phyloP scores from a whole-genome alignment of 2,797 vertebrate species.

The Aldrovandia affinis region DNA sequence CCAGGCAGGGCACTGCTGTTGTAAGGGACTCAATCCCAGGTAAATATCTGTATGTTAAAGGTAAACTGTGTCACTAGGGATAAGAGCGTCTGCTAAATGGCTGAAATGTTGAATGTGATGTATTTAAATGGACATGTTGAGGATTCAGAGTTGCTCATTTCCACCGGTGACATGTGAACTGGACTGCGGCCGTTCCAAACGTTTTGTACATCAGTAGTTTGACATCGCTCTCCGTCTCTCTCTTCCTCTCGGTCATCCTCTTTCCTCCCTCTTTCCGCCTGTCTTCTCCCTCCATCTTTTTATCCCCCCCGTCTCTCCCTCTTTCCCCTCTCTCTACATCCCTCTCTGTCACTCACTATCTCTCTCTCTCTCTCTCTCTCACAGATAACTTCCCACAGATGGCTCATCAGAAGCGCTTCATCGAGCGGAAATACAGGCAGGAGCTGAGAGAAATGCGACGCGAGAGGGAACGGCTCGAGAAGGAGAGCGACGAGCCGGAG shows the following conservation, averaged over 20 bases:
- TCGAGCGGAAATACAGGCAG: conserved; percentile 97
- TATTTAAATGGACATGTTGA: background rate
- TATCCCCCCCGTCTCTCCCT: conserved; percentile 44
- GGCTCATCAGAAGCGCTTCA: conserved; percentile 99
- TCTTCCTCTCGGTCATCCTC: conserved; percentile 26
- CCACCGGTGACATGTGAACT: background rate
- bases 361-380: conserved; percentile 44
- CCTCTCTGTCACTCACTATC: conserved; percentile 37
- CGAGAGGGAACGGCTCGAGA: conserved; percentile 92
- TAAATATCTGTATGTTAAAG: background rate
- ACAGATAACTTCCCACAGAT: conserved; percentile 99
- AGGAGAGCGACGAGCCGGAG: conserved; percentile 84
- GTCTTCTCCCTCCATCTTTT: conserved; percentile 24
- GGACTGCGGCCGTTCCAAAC: background rate
- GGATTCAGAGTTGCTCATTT: background rate
- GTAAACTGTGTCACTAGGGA: background rate
- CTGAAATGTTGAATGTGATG: background rate
- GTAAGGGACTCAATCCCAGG: background rate
- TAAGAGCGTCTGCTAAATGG: background rate
- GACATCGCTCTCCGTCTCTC: background rate
- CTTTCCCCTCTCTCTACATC: conserved; percentile 33
- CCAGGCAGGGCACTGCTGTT: background rate
- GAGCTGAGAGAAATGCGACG: conserved; percentile 99
- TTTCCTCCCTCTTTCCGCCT: conserved; percentile 37
- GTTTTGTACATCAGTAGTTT: background rate